Base-by-base conservation (phyloP, 2,113 vertebrate species). In the Capreolus pygargus region DNA sequence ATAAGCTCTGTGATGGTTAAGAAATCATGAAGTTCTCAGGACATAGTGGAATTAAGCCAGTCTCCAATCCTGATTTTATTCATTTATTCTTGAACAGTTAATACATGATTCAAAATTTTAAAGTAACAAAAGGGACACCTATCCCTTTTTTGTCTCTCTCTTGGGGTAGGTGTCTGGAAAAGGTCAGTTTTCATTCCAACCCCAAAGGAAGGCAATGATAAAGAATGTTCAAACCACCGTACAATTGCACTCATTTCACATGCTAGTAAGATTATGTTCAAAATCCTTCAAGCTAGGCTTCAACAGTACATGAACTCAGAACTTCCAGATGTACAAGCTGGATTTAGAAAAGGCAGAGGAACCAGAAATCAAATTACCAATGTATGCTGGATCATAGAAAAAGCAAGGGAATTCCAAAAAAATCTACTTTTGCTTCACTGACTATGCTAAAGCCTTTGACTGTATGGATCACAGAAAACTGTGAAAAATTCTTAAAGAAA, bases 31-130 rank as follows among this genome's bases (percentile, higher is more conserved):
- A 58, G 52, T 86, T 60, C 64, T 95, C 85, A 70, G 89, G 36
- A 93, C 25, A 91, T 0, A 43, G 58, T 89, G 86, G 23, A 64
- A 82, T 8, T 39, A 55, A 96, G 91, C 25, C 60, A 83, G 47
- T 83, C 70, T 95, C n/a, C 33, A 90, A 43, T 88, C 36, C 33
- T 83, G 17, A 82, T 70, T 93, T 79, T 93, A 70, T 50, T 96
- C 54, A 91, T 79, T 86, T 89, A 50, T 91, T 60, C 9, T 91
- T 95, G 55, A 88, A 50, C 50, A 91, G n/a, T 86, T 47, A 94
- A 93, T 33, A 76, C 2, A 50, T 78, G 54, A 55, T 85, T 92
- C 39, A 92, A 70, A 95, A 76, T 82, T 50, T 67, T n/a, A 93
- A 67, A 27, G 17, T 15, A 33, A 81, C 17, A 33, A 81, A 81